phyloP scores from a whole-genome alignment of 2,113 vertebrate species.

The Antennarius striatus region DNA sequence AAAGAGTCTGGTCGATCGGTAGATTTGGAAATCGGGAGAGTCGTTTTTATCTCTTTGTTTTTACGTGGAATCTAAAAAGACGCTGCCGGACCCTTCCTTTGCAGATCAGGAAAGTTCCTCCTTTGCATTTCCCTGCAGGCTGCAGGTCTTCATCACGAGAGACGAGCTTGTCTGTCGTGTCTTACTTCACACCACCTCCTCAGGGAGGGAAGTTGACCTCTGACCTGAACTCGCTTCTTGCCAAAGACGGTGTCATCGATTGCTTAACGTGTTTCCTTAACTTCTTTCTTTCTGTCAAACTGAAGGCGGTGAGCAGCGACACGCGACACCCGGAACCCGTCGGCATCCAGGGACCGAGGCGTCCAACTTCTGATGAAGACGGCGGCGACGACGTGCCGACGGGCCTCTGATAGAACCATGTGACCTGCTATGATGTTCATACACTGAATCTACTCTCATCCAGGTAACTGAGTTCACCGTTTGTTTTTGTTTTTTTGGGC shows the following conservation, averaged over 20 bases:
- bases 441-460: constrained; percentile 64
- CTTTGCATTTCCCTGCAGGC: constrained; percentile 11
- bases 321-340: not conserved
- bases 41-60: no score
- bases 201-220: constrained; percentile 29
- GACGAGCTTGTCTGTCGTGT: not conserved
- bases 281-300: constrained; percentile 23
- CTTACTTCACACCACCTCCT: constrained; percentile 2
- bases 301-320: constrained; percentile 41
- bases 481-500: no score
- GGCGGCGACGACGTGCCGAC: constrained; percentile 64
- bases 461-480: constrained; percentile 55
- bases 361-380: constrained; percentile 9
- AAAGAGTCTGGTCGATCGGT: not conserved
- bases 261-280: constrained; percentile 35
- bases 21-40: constrained; percentile 12
- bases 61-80: no score
- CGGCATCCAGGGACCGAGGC: not conserved
- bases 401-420: constrained; percentile 46
- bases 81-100: not conserved
- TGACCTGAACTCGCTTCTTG: constrained; percentile 21
- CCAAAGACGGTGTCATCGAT: constrained; percentile 26
- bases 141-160: constrained; percentile 17
- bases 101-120: not conserved
- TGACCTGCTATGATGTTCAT: constrained; percentile 59